Evolutionary conservation across 2,113 vertebrate species (phyloP).

Genomic region (Pangasianodon hypophthalmus): DNA sequence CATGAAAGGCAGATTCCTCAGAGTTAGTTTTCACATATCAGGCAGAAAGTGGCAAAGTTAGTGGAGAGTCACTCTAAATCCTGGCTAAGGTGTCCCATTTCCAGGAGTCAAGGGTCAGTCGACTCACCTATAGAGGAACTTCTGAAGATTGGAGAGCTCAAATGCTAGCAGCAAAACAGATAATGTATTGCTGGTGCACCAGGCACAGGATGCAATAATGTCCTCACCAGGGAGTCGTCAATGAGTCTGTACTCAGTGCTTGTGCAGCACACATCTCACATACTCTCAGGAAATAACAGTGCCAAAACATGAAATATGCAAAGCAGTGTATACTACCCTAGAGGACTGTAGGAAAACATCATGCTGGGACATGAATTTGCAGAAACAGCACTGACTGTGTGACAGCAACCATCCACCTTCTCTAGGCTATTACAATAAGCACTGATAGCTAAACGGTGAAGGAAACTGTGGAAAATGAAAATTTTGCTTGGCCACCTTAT

Average conservation of each 20-base stretch:
- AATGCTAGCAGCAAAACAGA: background rate
- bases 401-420: conserved; percentile 22
- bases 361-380: conserved; percentile 31
- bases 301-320: conserved; percentile 27
- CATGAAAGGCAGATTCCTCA: background rate
- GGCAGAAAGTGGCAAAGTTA: background rate
- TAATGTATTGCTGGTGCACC: background rate
- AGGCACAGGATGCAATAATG: background rate
- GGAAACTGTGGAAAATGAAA: background rate
- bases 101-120: background rate
- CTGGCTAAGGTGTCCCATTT: background rate
- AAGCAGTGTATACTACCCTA: conserved; percentile 16
- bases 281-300: conserved; percentile 20
- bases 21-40: background rate
- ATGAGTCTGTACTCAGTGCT: background rate
- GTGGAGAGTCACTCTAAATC: background rate
- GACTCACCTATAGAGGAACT: background rate
- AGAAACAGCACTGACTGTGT: conserved; percentile 21
- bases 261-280: conserved; percentile 1
- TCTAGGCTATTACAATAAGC: background rate
- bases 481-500: background rate
- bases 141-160: background rate
- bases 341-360: conserved; percentile 22
- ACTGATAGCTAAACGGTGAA: background rate
- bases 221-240: conserved; percentile 5